A percentile compares a stretch with the other conserved stretches of the same genome.
Conservation (phyloP, 2,113 vertebrate genomes). For the Variabilichromis moorii region DNA sequence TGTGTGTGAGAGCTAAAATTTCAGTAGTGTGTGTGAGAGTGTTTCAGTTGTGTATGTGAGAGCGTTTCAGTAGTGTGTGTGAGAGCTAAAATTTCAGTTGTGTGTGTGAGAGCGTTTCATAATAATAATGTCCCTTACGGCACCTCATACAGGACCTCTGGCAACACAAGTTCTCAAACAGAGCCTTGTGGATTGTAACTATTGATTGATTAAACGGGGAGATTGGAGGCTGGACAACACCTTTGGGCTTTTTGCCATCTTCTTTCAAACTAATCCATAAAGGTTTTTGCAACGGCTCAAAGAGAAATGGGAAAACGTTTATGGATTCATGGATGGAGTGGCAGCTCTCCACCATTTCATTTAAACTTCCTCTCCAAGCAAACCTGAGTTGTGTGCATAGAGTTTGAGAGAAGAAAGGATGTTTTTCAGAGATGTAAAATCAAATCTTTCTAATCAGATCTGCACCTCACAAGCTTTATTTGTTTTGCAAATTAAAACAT, state of each 20-base stretch:
- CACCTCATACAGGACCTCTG: background rate
- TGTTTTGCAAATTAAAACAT: background rate
- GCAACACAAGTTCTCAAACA: background rate
- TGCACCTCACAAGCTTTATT: background rate
- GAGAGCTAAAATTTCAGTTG: rapidly evolving
- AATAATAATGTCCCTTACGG: too few relatives aligned
- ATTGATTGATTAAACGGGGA: background rate
- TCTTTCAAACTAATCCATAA: background rate
- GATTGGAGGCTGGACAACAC: background rate
- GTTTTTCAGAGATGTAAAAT: background rate
- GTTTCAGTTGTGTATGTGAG: rapidly evolving
- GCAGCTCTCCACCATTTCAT: background rate
- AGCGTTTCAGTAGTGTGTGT: rapidly evolving
- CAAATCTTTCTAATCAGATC: background rate
- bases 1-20: rapidly evolving
- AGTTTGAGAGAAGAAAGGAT: background rate
- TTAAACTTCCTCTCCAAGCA: background rate
- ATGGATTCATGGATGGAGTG: background rate
- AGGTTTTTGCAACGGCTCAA: background rate
- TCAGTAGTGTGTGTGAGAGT: rapidly evolving
- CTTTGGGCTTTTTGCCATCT: background rate
- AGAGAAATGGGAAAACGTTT: background rate
- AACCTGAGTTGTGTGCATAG: background rate
- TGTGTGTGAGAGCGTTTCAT: rapidly evolving
- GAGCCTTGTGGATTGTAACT: background rate